These are phyloP conservation scores for Alcis repandata DNA, from an alignment of 2,888 invertebrate genomes.

Conservation along the genomic window DNA sequence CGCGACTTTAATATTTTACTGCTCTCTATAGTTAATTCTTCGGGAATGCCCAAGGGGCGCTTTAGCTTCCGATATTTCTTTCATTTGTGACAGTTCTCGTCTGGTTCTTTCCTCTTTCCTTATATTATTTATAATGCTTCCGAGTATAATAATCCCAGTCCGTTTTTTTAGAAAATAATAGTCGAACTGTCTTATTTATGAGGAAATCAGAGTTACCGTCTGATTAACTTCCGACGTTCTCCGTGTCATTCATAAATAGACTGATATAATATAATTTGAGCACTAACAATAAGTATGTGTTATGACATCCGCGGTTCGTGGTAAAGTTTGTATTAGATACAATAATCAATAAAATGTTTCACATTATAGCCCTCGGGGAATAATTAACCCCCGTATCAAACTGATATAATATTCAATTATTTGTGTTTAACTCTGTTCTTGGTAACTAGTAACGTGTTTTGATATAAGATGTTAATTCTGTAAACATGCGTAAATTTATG, in stretches of 20 bases:
- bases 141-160: not conserved
- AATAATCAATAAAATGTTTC: not conserved
- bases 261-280: conserved; percentile 3
- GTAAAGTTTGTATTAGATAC: not conserved
- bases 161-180: not conserved
- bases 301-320: not conserved
- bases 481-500: not conserved
- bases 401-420: not conserved
- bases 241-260: not conserved
- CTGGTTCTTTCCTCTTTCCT: not conserved
- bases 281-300: not conserved
- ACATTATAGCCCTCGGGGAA: not conserved
- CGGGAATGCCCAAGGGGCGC: conserved; percentile 1
- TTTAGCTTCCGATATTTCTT: conserved; percentile 6
- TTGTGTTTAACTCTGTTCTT: not conserved
- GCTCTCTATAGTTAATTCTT: conserved; percentile 31
- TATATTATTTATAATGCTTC: not conserved
- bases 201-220: not conserved
- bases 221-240: conserved; percentile 1
- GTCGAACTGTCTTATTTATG: not conserved
- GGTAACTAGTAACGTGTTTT: not conserved
- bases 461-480: not conserved
- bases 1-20: conserved; percentile 56
- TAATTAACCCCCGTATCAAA: not conserved
- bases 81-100: not conserved